Evolutionary conservation across 2,113 vertebrate genomes (phyloP).

Genomic region (Turdus rufiventris): DNA sequence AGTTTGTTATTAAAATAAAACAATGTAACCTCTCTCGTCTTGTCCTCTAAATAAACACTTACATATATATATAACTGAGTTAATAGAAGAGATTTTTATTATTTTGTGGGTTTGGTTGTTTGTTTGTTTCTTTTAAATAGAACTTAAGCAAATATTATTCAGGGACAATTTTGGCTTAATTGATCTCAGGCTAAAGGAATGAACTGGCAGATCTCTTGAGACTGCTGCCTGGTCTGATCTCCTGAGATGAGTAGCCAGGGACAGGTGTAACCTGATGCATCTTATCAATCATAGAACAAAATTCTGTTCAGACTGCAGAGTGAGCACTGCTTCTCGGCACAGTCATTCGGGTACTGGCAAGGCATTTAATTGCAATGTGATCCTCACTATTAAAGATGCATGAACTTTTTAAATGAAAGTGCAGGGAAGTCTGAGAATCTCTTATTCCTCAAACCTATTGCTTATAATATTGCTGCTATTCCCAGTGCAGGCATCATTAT

Average conservation of each 20-base stretch:
- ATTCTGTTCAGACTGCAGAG: not conserved
- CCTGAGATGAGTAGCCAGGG: not conserved
- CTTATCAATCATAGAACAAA: not conserved
- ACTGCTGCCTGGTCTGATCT: not conserved
- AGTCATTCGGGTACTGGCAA: not conserved
- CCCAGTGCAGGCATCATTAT: not conserved
- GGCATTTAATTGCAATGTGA: not conserved
- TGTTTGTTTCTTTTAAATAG: not conserved
- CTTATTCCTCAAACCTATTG: not conserved
- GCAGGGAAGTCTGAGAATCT: not conserved
- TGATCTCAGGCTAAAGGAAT: not conserved
- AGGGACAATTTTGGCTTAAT: not conserved
- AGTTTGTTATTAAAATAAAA: not conserved
- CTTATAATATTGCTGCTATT: not conserved
- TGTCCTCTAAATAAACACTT: not conserved
- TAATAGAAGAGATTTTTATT: not conserved
- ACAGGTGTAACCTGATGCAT: not conserved
- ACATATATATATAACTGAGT: not conserved
- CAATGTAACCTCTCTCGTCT: not conserved
- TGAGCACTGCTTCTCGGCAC: not conserved
- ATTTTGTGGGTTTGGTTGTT: not conserved
- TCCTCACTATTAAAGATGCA: not conserved
- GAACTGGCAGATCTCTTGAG: not conserved
- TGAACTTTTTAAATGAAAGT: not conserved
- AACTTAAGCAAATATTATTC: not conserved